Base-by-base conservation (phyloP, 2,888 invertebrate species). In the Melolontha melolontha region DNA sequence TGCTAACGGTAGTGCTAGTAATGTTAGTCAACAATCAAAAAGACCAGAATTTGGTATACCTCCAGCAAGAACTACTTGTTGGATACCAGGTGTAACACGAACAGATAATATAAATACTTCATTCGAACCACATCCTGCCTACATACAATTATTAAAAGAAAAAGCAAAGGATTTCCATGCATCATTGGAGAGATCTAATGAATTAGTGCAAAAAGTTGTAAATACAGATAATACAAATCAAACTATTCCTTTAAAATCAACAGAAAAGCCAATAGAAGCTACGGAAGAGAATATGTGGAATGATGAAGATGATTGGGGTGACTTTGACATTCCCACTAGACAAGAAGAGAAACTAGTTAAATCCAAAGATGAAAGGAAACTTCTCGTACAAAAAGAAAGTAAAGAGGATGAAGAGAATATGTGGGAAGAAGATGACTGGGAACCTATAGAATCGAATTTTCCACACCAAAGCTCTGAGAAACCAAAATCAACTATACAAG, bases 341-440 rank as follows among this genome's bases (percentile, higher is more conserved):
- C 27, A 50, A 8, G 40, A 49, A 2, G 50, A 50, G 42, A 82
- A 82, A 5, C 75, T 77, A 71, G 75, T 68, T 4, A 70, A 69
- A 16, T 65, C 68, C 69, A 5, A 27, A 68, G 52, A 75, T 64
- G 62, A 70, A 68, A 51, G 14, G 51, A 11, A 68, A 63, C 11
- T n/a, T n/a, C n/a, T 42, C 27, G 39, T 47, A 54, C 68, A 70
- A 49, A 62, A 66, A 52, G 64, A 72, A 8, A 70, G 66, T 27
- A 14, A 34, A 66, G 34, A 44, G 2, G 70, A 59, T 42, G 76
- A 79, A 64, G 79, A 81, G 5, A 83, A 84, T 73, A 83, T 85
- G 47, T 86, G 84, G 85, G 81, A 82, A 68, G 78, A 76, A 64
- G 73, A 82, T 40, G 80, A 52, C 79, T 84, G 29, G 83, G 85